Evolutionary conservation across 37 sponge, comb jelly and placozoan genomes (phyloP).

Genomic region (Ianthella basta): DNA sequence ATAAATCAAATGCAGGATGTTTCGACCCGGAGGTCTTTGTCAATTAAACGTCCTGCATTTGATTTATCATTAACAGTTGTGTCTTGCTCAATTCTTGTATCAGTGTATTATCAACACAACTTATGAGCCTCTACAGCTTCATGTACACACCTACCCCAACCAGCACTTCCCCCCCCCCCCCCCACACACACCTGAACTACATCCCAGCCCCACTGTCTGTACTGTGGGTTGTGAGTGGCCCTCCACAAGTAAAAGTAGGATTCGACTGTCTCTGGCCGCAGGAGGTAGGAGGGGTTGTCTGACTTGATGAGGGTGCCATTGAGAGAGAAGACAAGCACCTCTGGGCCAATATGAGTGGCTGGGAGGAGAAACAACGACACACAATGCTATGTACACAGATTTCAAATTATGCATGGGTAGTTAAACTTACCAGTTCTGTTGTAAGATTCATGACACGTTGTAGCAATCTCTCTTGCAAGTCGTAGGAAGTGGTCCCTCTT

Average conservation of each 20-base stretch:
- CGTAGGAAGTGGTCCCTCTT: constrained; percentile 57
- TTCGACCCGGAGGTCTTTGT: too few relatives aligned
- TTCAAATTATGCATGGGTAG: not conserved
- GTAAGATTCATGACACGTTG: constrained; percentile 79
- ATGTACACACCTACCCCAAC: too few relatives aligned
- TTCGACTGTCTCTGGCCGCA: constrained; percentile 92
- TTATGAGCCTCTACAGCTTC: too few relatives aligned
- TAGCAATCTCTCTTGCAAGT: constrained; percentile 63
- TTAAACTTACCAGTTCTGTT: constrained; percentile 57
- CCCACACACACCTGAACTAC: constrained; percentile 66
- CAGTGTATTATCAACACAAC: too few relatives aligned
- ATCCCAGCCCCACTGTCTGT: constrained; percentile 95
- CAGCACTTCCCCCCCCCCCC: too few relatives aligned
- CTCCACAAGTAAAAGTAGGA: constrained; percentile 90
- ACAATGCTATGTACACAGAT: not conserved
- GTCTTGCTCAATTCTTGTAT: too few relatives aligned
- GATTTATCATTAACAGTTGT: too few relatives aligned
- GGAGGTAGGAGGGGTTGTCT: constrained; percentile 58
- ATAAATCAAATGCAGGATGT: too few relatives aligned
- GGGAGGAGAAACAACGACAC: not conserved
- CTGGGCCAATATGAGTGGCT: constrained; percentile 89
- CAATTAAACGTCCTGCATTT: too few relatives aligned
- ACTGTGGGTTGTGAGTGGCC: constrained; percentile 82
- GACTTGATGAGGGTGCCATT: constrained; percentile 8
- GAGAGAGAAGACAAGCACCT: constrained; percentile 66